Base-by-base conservation (phyloP, 2,797 vertebrate species). In the Melanotaenia parkinsoni region DNA sequence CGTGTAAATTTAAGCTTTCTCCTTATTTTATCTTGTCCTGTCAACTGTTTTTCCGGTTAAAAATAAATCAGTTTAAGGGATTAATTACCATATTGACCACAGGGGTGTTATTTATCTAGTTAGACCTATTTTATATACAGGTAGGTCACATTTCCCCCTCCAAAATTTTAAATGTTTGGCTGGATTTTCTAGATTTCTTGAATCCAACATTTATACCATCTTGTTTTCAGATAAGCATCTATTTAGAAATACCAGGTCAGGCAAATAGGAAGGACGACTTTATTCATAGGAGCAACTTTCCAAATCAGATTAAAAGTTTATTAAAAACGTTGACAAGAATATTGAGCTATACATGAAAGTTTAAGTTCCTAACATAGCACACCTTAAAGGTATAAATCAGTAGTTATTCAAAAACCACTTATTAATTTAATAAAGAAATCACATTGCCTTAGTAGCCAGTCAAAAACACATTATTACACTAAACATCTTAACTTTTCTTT, bases 351-450 rank as follows among this genome's bases (percentile, higher is more conserved):
- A 60, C 20, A 62, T 68, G n/a, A 35, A 72, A 82, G 63, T 73
- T 30, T n/a, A 68, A 37, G 63, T 5, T 33, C 11, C 28, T 32
- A 14, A 33, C 2, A 26, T 24, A 67, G 40, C n/a, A 60, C 9
- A 72, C 1, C 20, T 70, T 71, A 7, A 72, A 65, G 30, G 58
- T 59, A 43, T 37, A 54, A 74, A 74, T 85, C 67, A 87, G 72
- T 75, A 80, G 79, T 76, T 54, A 67, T 72, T 67, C 33, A 71
- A 64, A 70, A 11, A 79, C 32, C n/a, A 37, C 13, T 5, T 62
- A 2, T 32, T 35, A 12, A 28, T 53, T 69, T 71, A 28, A 72
- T 8, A 61, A 3, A 51, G 3, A 61, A 51, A 58, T 57, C 11
- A 43, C 0, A 64, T 76, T 64, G 53, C 11, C 66, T 61, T 57